Conservation (phyloP, 2,113 vertebrate species). For the Phaethornis superciliosus region DNA sequence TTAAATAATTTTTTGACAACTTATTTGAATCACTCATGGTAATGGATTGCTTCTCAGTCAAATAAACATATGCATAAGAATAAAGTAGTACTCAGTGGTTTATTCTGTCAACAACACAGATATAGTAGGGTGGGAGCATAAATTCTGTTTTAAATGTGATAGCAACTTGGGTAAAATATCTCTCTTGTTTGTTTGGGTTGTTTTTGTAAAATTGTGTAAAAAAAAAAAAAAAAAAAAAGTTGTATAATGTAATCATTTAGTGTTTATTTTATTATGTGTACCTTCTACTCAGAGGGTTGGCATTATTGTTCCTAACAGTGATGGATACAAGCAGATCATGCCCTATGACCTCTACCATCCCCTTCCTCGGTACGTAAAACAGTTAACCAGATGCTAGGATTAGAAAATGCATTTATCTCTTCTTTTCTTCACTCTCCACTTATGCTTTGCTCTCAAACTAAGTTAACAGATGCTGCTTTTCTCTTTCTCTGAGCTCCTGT, state of each 20-base stretch:
- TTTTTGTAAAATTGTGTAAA: conserved; percentile 57
- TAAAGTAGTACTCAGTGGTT: background rate
- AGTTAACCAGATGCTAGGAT: conserved; percentile 62
- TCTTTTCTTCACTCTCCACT: background rate
- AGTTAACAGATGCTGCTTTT: conserved; percentile 16
- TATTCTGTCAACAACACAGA: background rate
- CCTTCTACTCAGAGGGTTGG: conserved; percentile 86
- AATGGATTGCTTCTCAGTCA: background rate
- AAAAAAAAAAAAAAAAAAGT: background rate
- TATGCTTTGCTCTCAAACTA: conserved; percentile 19
- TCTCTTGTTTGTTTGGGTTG: conserved; percentile 1
- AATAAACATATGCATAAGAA: background rate
- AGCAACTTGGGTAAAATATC: background rate
- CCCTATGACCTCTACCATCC: conserved; percentile 99
- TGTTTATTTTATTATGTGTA: conserved; percentile 83
- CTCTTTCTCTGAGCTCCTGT: background rate
- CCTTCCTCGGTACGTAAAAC: conserved; percentile 90
- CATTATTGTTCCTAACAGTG: conserved; percentile 90
- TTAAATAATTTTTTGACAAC: conserved; percentile 17
- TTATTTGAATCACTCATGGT: conserved; percentile 13
- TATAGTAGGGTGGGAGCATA: background rate
- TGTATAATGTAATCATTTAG: conserved; percentile 80
- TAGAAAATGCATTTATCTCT: conserved; percentile 52
- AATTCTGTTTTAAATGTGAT: conserved; percentile 29
- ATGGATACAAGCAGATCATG: conserved; percentile 99